These are phyloP conservation scores for Tarsius wallacei DNA, from an alignment of 2,797 vertebrate genomes.

Conservation along the genomic window DNA sequence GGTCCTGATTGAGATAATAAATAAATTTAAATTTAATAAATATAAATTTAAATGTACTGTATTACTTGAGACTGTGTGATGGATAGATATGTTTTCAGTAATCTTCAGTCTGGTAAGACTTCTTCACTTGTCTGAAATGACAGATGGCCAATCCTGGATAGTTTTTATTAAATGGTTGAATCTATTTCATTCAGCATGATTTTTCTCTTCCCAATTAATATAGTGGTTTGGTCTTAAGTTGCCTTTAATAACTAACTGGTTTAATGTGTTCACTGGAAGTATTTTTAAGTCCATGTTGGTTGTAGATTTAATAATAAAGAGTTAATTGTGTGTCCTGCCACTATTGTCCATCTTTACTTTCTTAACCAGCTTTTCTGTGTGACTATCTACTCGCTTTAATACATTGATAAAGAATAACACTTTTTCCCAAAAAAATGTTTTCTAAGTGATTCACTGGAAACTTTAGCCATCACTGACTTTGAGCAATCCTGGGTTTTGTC, in stretches of 20 bases:
- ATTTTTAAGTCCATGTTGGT: background rate
- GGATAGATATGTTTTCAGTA: background rate
- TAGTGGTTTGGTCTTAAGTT: background rate
- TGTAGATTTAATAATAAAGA: conserved; percentile 13
- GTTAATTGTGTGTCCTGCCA: background rate
- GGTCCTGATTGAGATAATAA: background rate
- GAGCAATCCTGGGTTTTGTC: background rate
- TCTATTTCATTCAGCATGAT: background rate
- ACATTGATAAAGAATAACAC: background rate
- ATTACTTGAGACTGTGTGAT: background rate
- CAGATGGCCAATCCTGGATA: background rate
- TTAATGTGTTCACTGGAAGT: background rate
- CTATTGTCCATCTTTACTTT: background rate
- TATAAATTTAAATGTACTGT: too few species aligned
- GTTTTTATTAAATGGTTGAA: background rate
- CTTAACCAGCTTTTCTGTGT: background rate
- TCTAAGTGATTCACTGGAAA: background rate
- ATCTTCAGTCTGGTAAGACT: background rate
- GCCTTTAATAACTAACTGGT: background rate
- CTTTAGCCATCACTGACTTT: background rate
- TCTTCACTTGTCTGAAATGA: background rate
- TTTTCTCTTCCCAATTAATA: background rate
- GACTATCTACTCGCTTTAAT: background rate
- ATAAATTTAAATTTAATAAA: background rate
- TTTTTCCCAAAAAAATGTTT: background rate